Evolutionary conservation across 2,797 vertebrate genomes (phyloP), one percentile per base, ranked within the genome.

Genomic region (Gastrophryne carolinensis): DNA sequence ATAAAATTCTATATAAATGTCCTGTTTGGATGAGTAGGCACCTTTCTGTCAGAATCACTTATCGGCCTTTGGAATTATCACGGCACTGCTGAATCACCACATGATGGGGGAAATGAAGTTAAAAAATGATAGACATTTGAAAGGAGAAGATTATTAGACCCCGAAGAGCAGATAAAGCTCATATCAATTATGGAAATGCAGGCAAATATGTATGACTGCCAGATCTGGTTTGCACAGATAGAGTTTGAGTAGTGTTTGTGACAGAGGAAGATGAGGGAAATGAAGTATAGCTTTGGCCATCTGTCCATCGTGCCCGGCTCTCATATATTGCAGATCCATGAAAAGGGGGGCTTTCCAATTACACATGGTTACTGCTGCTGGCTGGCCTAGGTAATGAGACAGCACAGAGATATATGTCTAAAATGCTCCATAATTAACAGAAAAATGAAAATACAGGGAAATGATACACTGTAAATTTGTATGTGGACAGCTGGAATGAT

Each of bases 111-210:
- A 52, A 66, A 66, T 66, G 50, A 27, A 50, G 30, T 8, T 34
- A 68, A 68, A 54, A 69, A 39, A 56, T 44, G 35, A 39, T 30
- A 29, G 52, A 15, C 52, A 57, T 69, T 52, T 19, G n/a, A 41
- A 69, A 69, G 56, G 23, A 54, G 65, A 69, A 44, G 35, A 44
- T 34, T 44, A 66, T 50, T 52, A 52, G 29, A 66, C 47, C 62
- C 44, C 23, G 52, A 29, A 56, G 66, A 56, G 34, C 35, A 57
- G 52, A 35, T 57, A 57, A 44, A 24, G 34, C 56, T 56, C 35
- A 44, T 17, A 69, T 52, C 53, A 56, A 57, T 54, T 69, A 69
- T 54, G 65, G 35, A 69, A 69, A 69, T 56, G 34, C 11, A 56
- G 52, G 30, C 35, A 37, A 37, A 50, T 65, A 50, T 49, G 26